Conservation (phyloP, 2,797 vertebrate species). For the Choloepus didactylus region DNA sequence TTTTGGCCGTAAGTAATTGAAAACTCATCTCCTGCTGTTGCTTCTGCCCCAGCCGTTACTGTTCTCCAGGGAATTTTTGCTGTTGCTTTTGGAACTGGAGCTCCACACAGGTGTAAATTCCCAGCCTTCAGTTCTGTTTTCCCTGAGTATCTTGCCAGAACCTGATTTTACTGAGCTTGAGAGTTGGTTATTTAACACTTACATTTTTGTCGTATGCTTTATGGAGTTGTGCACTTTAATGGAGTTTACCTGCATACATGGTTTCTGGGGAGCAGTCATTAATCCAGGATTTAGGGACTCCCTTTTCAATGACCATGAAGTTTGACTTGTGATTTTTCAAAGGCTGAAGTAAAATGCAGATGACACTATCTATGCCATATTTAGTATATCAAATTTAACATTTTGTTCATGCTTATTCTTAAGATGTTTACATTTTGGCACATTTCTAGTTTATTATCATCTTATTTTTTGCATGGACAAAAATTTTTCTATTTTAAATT, state of each 20-base stretch:
- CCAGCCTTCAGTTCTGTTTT: background rate
- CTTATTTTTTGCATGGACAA: conserved; percentile 5
- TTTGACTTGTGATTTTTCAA: conserved; percentile 18
- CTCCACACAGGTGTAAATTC: background rate
- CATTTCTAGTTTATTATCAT: conserved; percentile 17
- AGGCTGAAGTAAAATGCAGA: background rate
- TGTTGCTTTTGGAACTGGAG: conserved; percentile 7
- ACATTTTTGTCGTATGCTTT: background rate
- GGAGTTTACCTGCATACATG: background rate
- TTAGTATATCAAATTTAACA: background rate
- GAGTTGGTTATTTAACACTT: background rate
- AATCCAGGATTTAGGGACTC: background rate
- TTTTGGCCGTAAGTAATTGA: background rate
- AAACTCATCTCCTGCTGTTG: conserved; percentile 15
- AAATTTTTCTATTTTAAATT: background rate
- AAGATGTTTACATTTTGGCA: background rate
- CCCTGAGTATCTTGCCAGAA: background rate
- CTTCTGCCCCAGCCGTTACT: background rate
- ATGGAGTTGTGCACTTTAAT: background rate
- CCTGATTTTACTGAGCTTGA: conserved; percentile 11
- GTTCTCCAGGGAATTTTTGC: background rate
- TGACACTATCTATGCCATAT: background rate
- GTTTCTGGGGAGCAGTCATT: background rate
- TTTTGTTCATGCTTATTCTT: background rate
- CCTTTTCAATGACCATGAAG: background rate